Evolutionary conservation across 2,797 vertebrate genomes (phyloP).

Genomic region (Rhynchonycteris naso): DNA sequence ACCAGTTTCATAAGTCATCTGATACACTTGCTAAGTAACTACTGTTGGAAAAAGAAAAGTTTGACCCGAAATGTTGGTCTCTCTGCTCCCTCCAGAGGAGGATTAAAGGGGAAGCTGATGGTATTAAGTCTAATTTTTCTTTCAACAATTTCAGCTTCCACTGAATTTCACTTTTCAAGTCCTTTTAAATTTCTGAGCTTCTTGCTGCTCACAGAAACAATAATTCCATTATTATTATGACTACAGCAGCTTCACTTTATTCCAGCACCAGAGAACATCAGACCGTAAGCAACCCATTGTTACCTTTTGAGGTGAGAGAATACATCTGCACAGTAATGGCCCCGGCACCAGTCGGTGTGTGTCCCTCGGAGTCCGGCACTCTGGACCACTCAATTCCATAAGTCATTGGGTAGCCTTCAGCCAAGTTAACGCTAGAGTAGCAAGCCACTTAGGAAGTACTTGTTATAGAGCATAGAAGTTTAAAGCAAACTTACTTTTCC

Average conservation of each 20-base stretch:
- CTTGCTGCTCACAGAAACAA: slow-evolving; percentile 53
- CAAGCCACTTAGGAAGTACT: background rate
- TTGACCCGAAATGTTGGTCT: slow-evolving; percentile 11
- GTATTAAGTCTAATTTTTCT: slow-evolving; percentile 56
- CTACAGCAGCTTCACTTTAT: slow-evolving; percentile 23
- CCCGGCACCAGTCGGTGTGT: background rate
- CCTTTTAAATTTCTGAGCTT: slow-evolving; percentile 33
- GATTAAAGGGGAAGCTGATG: slow-evolving; percentile 28
- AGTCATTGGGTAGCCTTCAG: background rate
- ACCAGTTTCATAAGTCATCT: slow-evolving; percentile 36
- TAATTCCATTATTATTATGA: slow-evolving; percentile 54
- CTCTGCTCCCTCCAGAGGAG: background rate
- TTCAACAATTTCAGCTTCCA: slow-evolving; percentile 50
- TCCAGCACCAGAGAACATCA: background rate
- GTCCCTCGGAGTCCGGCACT: background rate
- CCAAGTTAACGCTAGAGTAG: background rate
- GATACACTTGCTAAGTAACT: slow-evolving; percentile 35
- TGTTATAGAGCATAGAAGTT: background rate
- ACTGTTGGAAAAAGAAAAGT: slow-evolving; percentile 41
- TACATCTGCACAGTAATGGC: background rate
- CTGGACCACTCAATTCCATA: background rate
- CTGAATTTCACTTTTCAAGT: slow-evolving; percentile 57
- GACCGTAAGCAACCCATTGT: slow-evolving; percentile 22
- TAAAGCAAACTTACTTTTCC: slow-evolving; percentile 31
- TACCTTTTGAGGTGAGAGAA: slow-evolving; percentile 47